A percentile compares a stretch with the other conserved stretches of the same genome.
Conservation (phyloP, 1,140 invertebrate genomes). For the Cydia strobilella region DNA sequence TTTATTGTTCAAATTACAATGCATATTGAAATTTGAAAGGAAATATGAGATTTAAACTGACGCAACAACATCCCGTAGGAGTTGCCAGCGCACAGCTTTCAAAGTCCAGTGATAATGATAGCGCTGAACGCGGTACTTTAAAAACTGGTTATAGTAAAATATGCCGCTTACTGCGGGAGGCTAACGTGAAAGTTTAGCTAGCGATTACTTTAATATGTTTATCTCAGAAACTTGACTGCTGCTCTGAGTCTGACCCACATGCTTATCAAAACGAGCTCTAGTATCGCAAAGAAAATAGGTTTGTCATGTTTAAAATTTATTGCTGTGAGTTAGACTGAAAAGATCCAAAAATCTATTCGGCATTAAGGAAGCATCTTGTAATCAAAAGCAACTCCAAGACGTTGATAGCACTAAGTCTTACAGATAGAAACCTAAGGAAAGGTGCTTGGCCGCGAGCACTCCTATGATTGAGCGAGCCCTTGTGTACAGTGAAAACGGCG, state of each 20-base stretch:
- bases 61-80: neutral
- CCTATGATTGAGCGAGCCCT: constrained; percentile 51
- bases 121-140: constrained; percentile 38
- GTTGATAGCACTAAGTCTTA: neutral
- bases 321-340: neutral
- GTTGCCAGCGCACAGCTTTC: neutral
- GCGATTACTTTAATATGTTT: constrained; percentile 22
- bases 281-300: neutral
- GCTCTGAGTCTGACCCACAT: constrained; percentile 45
- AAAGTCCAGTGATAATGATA: constrained; percentile 40
- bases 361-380: neutral
- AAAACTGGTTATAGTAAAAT: constrained; percentile 56
- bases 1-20: too few relatives aligned
- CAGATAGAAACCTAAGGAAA: constrained; percentile 28
- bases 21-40: neutral
- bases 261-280: constrained; percentile 9
- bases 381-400: constrained; percentile 10
- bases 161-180: constrained; percentile 46
- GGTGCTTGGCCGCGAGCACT: constrained; percentile 45
- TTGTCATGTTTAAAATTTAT: neutral
- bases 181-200: constrained; percentile 55
- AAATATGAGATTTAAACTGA: neutral
- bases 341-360: neutral
- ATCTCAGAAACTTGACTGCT: constrained; percentile 50
- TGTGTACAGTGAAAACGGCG: constrained; percentile 45